Percentiles rank a stretch among this genome's conserved stretches.
phyloP scores from a whole-genome alignment of 2,113 vertebrate genomes.

The Cricetomys ansorgei region DNA sequence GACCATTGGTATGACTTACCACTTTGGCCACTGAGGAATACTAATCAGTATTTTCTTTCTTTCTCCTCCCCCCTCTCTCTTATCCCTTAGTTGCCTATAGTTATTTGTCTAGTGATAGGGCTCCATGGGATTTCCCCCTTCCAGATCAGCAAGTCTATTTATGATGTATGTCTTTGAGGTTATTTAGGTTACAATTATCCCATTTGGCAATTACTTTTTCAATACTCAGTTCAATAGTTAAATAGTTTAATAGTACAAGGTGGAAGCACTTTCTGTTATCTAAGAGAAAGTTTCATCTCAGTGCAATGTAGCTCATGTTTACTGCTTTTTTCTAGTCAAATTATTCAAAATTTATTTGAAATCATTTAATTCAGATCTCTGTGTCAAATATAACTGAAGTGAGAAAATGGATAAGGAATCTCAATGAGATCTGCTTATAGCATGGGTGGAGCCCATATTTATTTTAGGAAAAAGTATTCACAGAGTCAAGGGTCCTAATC shows the following conservation, averaged over 20 bases:
- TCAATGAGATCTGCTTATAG: not conserved
- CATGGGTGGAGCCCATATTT: not conserved
- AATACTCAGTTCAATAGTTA: not conserved
- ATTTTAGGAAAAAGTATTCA: not conserved
- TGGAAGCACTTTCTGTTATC: not conserved
- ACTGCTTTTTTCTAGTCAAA: constrained; percentile 10
- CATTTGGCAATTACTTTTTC: not conserved
- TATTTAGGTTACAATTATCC: not conserved
- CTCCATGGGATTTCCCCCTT: not conserved
- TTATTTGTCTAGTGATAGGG: not conserved
- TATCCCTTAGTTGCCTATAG: not conserved
- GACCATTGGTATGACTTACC: not conserved
- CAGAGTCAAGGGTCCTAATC: not conserved
- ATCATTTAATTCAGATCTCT: constrained; percentile 38
- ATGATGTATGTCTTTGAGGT: not conserved
- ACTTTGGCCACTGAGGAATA: not conserved
- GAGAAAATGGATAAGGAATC: constrained; percentile 1
- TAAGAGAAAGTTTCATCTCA: constrained; percentile 25
- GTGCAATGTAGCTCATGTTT: not conserved
- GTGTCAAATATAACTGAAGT: constrained; percentile 49
- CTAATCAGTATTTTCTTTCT: not conserved
- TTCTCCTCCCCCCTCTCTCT: too few species aligned
- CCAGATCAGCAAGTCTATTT: not conserved
- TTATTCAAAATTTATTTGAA: constrained; percentile 45
- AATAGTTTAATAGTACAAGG: too few species aligned